Evolutionary conservation across 2,888 invertebrate genomes (phyloP).

Genomic region (Oligia latruncula): DNA sequence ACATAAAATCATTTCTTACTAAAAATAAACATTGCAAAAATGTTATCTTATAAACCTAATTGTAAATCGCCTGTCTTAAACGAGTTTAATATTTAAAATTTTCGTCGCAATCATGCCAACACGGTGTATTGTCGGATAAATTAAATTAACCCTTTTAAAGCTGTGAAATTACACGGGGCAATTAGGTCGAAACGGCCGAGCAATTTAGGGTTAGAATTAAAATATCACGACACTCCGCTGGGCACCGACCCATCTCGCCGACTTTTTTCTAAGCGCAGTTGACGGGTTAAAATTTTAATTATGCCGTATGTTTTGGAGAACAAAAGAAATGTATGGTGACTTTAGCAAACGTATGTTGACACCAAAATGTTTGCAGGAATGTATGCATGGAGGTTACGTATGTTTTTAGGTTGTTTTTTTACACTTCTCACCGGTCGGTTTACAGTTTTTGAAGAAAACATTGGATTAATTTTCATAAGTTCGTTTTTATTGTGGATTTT

Average conservation of each 20-base stretch:
- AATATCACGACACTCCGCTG: slow-evolving; percentile 75
- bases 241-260: slow-evolving; percentile 57
- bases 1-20: background rate
- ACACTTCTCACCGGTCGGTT: background rate
- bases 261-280: slow-evolving; percentile 68
- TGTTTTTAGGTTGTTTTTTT: slow-evolving; percentile 14
- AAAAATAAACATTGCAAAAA: background rate
- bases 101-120: slow-evolving; percentile 66
- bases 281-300: slow-evolving; percentile 77
- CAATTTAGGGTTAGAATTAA: slow-evolving; percentile 81
- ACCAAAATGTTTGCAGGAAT: slow-evolving; percentile 50
- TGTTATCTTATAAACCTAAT: slow-evolving; percentile 9
- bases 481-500: background rate
- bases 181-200: slow-evolving; percentile 79
- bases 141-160: slow-evolving; percentile 82
- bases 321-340: slow-evolving; percentile 74
- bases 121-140: slow-evolving; percentile 77
- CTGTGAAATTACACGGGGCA: slow-evolving; percentile 81
- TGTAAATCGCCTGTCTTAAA: slow-evolving; percentile 33
- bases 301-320: slow-evolving; percentile 69
- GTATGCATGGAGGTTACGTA: slow-evolving; percentile 38
- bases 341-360: slow-evolving; percentile 57
- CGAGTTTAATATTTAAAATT: slow-evolving; percentile 61
- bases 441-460: slow-evolving; percentile 4
- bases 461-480: background rate